Evolutionary conservation across 1,140 invertebrate species (phyloP), one percentile per base, ranked within the genome.

Genomic region (Zaprionus tsacasi): DNA sequence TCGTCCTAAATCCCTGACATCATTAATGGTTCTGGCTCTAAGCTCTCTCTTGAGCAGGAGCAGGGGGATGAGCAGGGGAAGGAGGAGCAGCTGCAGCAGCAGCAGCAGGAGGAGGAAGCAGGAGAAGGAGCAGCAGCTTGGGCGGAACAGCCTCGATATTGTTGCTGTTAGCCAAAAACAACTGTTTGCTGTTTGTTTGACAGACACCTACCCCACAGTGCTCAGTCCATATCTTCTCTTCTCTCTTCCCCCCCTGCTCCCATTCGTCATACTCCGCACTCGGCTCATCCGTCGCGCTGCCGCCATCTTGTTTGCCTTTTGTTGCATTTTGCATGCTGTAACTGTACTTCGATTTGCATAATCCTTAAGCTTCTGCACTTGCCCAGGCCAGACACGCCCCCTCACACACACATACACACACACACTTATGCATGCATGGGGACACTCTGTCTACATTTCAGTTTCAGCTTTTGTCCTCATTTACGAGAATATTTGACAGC

Each of bases 351-450:
- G 78, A 86, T 86, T 86, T 86, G 82, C 82, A 86, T 86, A 86
- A 86, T 86, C 82, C 82, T 81, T 79, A 86, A 86, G 77, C 78
- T 79, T 86, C 70, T 86, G 78, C 82, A 86, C 82, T 86, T 71
- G 71, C 82, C 78, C 36, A 45, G 68, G 78, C 76, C 8, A 54
- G n/a, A 30, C 6, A 55, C 12, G 8, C 15, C 40, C 27, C 27
- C 27, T 30, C 36, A 33, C 33, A 38, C 27, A 36, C 30, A 63
- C 21, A 55, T 1, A 15, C 36, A 61, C 15, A 56, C 6, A 33
- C 10, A 63, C 35, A 70, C n/a, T 15, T 43, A 7, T 4, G 10
- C 17, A 57, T 0, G 11, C 6, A 25, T 43, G 52, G 52, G 10
- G 21, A 48, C 8, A 43, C 27, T 6, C 48, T 17, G 17, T 70